phyloP scores from a whole-genome alignment of 2,113 vertebrate genomes.

The Chloroceryle aenea region DNA sequence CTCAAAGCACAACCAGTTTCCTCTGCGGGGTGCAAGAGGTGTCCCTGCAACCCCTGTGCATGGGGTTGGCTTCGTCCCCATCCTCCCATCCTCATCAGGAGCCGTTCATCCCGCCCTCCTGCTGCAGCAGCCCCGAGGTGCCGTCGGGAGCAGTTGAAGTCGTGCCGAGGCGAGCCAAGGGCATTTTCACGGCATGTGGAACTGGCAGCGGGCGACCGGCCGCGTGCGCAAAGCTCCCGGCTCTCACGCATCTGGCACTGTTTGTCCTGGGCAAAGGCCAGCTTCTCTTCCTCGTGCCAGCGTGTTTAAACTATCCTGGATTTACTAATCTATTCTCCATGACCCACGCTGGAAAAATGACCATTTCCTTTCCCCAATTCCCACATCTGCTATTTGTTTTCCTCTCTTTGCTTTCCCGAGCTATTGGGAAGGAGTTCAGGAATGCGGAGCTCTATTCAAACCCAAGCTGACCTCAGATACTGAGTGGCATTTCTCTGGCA shows the following conservation, averaged over 20 bases:
- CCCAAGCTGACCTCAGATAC: neutral
- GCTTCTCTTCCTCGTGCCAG: conserved; percentile 22
- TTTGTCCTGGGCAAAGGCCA: conserved; percentile 57
- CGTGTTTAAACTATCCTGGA: neutral
- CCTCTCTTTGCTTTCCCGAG: conserved; percentile 25
- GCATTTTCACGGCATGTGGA: neutral
- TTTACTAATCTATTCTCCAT: conserved; percentile 52
- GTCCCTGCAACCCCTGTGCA: fast-evolving
- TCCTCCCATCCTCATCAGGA: neutral
- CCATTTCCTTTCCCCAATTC: conserved; percentile 57
- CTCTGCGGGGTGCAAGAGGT: neutral
- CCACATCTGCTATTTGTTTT: conserved; percentile 66
- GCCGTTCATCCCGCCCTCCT: fast-evolving
- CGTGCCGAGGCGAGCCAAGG: neutral
- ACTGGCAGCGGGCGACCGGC: neutral
- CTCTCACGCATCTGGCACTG: conserved; percentile 23
- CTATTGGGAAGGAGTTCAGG: conserved; percentile 44
- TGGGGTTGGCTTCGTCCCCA: fast-evolving
- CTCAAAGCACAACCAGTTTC: fast-evolving
- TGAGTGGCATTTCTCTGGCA: conserved; percentile 15
- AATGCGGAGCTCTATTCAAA: neutral
- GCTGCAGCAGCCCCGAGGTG: neutral
- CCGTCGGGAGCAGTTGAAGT: fast-evolving
- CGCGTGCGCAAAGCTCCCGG: neutral
- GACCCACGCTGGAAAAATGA: conserved; percentile 60